Percentiles rank a stretch among this genome's conserved stretches.
These are phyloP conservation scores for Caenorhabditis imperialis DNA, from an alignment of 2,888 invertebrate genomes.

Conservation along the genomic window DNA sequence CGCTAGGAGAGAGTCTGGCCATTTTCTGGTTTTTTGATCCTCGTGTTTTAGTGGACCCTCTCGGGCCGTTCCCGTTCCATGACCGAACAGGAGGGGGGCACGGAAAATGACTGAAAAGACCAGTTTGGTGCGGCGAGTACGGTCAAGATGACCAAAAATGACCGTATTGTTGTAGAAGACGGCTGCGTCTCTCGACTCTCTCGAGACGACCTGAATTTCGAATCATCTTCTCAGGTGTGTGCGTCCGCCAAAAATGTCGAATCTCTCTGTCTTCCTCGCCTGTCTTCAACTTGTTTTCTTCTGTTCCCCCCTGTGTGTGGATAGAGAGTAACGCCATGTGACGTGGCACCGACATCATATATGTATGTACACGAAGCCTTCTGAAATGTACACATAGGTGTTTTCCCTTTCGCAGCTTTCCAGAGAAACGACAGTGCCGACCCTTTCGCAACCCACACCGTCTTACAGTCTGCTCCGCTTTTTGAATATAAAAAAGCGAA, in stretches of 20 bases:
- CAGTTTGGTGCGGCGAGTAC: constrained; percentile 36
- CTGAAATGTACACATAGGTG: constrained; percentile 34
- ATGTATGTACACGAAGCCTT: constrained; percentile 21
- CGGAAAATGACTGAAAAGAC: too few relatives aligned
- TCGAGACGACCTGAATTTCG: constrained; percentile 50
- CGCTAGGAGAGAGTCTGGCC: constrained; percentile 48
- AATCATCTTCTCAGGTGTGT: constrained; percentile 17
- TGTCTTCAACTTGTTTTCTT: constrained; percentile 38
- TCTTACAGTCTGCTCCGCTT: too few relatives aligned
- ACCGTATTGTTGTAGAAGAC: constrained; percentile 37
- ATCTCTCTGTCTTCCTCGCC: constrained; percentile 5
- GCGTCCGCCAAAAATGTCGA: constrained; percentile 37
- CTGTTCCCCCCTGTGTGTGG: background rate
- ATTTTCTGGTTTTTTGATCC: constrained; percentile 47
- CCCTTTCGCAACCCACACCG: too few relatives aligned
- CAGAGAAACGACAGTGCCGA: too few relatives aligned
- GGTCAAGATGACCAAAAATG: constrained; percentile 52
- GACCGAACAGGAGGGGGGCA: too few relatives aligned
- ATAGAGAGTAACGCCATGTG: constrained; percentile 16
- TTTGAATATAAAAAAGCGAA: too few relatives aligned
- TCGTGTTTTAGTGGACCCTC: constrained; percentile 33
- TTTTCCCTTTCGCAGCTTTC: constrained; percentile 1
- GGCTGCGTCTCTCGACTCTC: constrained; percentile 23
- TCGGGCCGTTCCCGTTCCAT: constrained; percentile 36
- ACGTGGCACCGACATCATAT: constrained; percentile 34